Evolutionary conservation across 2,113 vertebrate species (phyloP).

Genomic region (Tichodroma muraria): DNA sequence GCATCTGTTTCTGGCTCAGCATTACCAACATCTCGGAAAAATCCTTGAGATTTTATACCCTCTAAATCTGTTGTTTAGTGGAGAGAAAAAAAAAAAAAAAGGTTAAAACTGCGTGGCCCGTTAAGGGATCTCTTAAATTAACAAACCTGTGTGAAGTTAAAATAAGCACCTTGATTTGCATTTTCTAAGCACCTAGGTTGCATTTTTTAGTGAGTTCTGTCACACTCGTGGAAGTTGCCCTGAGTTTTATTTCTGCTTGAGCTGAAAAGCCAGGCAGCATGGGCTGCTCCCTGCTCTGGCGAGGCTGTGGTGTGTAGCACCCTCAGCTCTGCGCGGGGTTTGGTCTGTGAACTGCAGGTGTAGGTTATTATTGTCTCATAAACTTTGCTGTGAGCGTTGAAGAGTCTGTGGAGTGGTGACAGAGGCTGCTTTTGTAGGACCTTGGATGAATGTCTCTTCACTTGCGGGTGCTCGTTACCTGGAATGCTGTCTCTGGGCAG

Average conservation of each 20-base stretch:
- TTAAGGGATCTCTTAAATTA: neutral
- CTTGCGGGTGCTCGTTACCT: neutral
- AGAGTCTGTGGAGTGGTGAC: neutral
- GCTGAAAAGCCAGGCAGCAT: neutral
- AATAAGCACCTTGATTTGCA: neutral
- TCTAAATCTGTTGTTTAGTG: neutral
- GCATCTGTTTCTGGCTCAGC: neutral
- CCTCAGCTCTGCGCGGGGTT: accelerated
- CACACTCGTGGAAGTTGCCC: neutral
- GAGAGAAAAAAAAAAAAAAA: neutral
- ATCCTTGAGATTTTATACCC: neutral
- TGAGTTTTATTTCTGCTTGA: neutral
- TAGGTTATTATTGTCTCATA: neutral
- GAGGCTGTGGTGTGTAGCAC: accelerated
- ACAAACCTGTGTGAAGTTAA: neutral
- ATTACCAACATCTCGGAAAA: neutral
- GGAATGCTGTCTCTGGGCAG: neutral
- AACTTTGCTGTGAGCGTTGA: neutral
- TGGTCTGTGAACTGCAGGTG: neutral
- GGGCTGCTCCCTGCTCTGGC: neutral
- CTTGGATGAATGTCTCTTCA: neutral
- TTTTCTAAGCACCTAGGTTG: too few relatives aligned
- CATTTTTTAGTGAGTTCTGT: neutral
- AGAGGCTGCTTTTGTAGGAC: neutral
- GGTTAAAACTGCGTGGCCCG: neutral